A percentile compares a stretch with the other conserved stretches of the same genome.
These are phyloP conservation scores for Actinia tenebrosa DNA, from an alignment of 64 coral and sea anemone genomes.

Conservation along the genomic window DNA sequence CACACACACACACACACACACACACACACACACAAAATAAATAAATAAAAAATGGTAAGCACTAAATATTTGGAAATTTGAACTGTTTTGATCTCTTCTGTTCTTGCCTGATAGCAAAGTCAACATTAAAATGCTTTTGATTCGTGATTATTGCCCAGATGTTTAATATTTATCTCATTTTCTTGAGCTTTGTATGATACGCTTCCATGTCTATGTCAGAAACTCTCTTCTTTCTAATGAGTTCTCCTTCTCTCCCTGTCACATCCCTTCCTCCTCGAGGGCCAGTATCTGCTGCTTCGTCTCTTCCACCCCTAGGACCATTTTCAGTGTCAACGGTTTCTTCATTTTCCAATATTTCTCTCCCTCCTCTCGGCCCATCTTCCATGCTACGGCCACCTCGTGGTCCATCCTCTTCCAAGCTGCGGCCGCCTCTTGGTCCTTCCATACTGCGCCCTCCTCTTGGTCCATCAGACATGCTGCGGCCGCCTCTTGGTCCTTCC, in stretches of 20 bases:
- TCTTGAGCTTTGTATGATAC: not conserved
- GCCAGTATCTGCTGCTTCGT: not conserved
- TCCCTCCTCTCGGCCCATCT: slow-evolving; percentile 54
- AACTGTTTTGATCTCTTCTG: no score
- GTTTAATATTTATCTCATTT: not conserved
- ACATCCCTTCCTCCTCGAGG: slow-evolving; percentile 32
- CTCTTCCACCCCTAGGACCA: slow-evolving; percentile 39
- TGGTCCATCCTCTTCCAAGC: slow-evolving; percentile 32
- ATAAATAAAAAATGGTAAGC: no score
- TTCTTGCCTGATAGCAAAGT: no score
- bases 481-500: slow-evolving; percentile 41
- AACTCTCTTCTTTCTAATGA: not conserved
- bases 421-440: slow-evolving; percentile 13
- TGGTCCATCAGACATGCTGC: slow-evolving; percentile 13
- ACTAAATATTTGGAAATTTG: no score
- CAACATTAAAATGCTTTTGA: no score
- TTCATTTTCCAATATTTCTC: not conserved
- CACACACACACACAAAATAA: no score
- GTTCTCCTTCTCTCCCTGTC: not conserved
- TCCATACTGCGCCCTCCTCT: slow-evolving; percentile 32
- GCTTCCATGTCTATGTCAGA: not conserved
- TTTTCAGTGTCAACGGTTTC: not conserved
- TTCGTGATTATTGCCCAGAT: not conserved
- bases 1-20: no score
- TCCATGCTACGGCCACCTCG: slow-evolving; percentile 42